Conservation (phyloP, 2,113 vertebrate species). For the Catharus fuscescens region DNA sequence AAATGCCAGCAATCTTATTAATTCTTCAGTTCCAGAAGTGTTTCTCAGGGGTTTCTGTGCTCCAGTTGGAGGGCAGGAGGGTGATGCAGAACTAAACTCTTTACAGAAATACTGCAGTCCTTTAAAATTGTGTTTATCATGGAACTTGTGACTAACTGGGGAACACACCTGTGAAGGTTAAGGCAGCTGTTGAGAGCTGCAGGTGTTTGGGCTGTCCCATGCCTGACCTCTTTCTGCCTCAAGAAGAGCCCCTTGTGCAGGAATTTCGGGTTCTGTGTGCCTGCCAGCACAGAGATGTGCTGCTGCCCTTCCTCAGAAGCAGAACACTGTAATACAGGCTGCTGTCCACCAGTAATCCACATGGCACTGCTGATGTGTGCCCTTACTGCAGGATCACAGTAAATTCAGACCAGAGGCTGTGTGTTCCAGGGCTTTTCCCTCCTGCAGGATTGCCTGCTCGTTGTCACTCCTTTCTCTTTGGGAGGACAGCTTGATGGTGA, state of each 20-base stretch:
- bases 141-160: neutral
- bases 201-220: neutral
- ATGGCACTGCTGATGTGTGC: neutral
- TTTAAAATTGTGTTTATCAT: neutral
- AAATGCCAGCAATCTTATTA: slow-evolving; percentile 58
- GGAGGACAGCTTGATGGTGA: neutral
- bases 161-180: neutral
- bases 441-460: neutral
- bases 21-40: slow-evolving; percentile 19
- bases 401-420: neutral
- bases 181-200: neutral
- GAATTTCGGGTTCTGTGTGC: neutral
- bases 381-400: neutral
- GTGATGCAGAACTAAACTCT: neutral
- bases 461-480: neutral
- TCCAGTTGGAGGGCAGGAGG: neutral
- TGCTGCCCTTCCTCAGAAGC: neutral
- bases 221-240: neutral
- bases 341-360: neutral
- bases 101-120: neutral
- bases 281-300: neutral
- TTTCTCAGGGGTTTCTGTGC: neutral
- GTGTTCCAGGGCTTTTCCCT: neutral
- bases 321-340: neutral
- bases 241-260: neutral